Evolutionary conservation across 2,797 vertebrate genomes (phyloP), one percentile per base, ranked within the genome.

Genomic region (Rhincodon typus): DNA sequence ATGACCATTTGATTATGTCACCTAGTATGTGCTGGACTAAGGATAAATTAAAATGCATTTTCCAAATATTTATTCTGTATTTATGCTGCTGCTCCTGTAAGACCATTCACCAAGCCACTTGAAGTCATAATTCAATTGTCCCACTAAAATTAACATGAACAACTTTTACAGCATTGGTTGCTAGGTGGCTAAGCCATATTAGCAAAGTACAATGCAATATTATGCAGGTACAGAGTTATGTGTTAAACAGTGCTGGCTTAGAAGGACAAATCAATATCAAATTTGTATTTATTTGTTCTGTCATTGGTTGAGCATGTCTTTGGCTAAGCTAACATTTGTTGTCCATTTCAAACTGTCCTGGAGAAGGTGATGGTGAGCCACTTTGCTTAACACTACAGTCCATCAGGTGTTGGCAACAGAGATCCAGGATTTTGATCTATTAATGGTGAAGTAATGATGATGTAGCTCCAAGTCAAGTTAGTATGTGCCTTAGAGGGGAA

Each of bases 21-120:
- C 42, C 13, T 17, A 15, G 38, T 70, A 7, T 69, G 30, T 46
- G 93, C 67, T 72, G 67, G 50, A 42, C 42, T 27, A 50, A 74
- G 38, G 90, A 72, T 25, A 42, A 69, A 72, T 72, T 21, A 94
- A 94, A 70, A 74, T 74, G 93, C 50, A 94, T 38, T 72, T 94
- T 72, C 67, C 93, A 94, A 69, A 72, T 94, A 72, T 94, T 94
- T 94, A 38, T 12, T 53, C 72, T 94, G 69, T 69, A 94, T 94
- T 94, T 13, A 53, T 74, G 93, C 72, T 94, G 69, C 69, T 74
- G 69, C 93, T 94, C 69, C 93, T 94, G 42, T 94, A 50, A 74
- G 93, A 72, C 23, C 67, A 70, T 30, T 94, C 42, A 50, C 93
- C 25, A 72, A 42, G 42, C 25, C 38, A 72, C 38, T 72, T 94